A percentile compares a stretch with the other conserved stretches of the same genome.
phyloP scores from a whole-genome alignment of 92 coral and sea anemone species.

The Metridium senile region DNA sequence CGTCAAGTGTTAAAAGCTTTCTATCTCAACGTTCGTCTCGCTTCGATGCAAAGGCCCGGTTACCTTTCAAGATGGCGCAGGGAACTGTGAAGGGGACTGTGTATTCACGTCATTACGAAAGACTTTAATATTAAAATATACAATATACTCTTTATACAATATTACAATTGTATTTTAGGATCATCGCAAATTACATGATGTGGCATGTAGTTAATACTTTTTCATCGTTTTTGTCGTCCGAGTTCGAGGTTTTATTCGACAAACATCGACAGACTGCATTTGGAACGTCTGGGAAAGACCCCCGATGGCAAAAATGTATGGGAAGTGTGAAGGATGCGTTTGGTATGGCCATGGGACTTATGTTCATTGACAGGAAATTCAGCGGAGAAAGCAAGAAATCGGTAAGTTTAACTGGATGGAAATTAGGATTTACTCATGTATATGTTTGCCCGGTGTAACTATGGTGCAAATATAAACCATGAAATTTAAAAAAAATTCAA shows the following conservation, averaged over 20 bases:
- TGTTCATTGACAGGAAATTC: constrained; percentile 78
- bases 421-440: too few species aligned
- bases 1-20: too few species aligned
- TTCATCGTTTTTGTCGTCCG: constrained; percentile 50
- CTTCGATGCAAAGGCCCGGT: too few species aligned
- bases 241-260: constrained; percentile 50
- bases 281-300: constrained; percentile 78
- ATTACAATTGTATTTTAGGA: constrained; percentile 41
- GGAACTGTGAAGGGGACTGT: too few species aligned
- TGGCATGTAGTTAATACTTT: constrained; percentile 75
- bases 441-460: too few species aligned
- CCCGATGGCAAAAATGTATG: constrained; percentile 89
- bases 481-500: too few species aligned
- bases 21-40: too few species aligned
- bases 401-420: constrained; percentile 48
- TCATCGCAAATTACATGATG: constrained; percentile 93
- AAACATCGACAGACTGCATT: constrained; percentile 41
- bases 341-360: constrained; percentile 90
- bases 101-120: too few species aligned
- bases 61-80: too few species aligned
- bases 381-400: constrained; percentile 69
- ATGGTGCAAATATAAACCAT: too few species aligned
- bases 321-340: constrained; percentile 63
- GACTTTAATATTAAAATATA: too few species aligned
- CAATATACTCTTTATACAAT: too few species aligned